These are phyloP conservation scores for Brachionus manjavacas DNA, from an alignment of 1,140 invertebrate genomes.

Conservation along the genomic window DNA sequence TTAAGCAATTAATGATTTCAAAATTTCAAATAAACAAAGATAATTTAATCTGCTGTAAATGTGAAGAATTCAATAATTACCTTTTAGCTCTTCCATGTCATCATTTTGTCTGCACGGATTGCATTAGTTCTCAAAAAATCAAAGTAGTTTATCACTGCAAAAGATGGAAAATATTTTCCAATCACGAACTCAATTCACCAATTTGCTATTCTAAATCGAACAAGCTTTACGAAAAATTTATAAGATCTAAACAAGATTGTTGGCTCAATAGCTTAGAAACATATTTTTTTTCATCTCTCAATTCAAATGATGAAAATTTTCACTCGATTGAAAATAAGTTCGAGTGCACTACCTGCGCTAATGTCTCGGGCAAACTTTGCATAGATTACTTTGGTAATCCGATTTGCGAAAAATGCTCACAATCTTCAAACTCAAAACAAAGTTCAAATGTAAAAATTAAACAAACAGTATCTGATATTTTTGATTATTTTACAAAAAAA, in stretches of 20 bases:
- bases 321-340: neutral
- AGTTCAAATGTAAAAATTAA: neutral
- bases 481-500: neutral
- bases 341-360: neutral
- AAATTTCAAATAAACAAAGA: neutral
- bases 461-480: neutral
- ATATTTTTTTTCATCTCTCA: neutral
- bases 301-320: neutral
- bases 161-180: slow-evolving; percentile 11
- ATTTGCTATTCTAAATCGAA: neutral
- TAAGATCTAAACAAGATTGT: neutral
- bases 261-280: neutral
- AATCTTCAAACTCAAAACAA: neutral
- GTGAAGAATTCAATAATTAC: neutral
- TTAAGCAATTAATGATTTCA: slow-evolving; percentile 3
- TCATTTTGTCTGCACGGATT: neutral
- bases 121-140: neutral
- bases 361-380: neutral
- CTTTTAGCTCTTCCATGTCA: neutral
- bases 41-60: neutral
- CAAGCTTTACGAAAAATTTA: neutral
- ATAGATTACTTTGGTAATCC: neutral
- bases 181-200: neutral
- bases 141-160: slow-evolving; percentile 27
- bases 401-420: neutral